Base-by-base conservation (phyloP, 2,888 invertebrate species). In the Synanthedon formicaeformis region DNA sequence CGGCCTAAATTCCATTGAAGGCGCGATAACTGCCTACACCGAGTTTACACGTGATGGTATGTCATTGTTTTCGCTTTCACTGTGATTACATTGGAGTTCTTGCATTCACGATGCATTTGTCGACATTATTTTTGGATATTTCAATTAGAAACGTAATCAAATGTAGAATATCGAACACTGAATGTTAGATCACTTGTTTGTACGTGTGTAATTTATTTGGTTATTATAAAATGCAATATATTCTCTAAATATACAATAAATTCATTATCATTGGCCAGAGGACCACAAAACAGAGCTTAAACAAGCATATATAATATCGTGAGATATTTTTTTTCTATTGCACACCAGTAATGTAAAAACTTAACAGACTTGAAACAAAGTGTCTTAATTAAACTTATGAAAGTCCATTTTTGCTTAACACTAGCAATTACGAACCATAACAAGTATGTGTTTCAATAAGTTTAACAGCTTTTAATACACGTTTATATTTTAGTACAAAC, bases 401-500 rank as follows among this genome's bases (percentile, higher is more conserved):
- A 68, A 73, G 73, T 77, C 74, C 75, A 78, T 75, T 74, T 23
- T 78, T 72, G 75, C 75, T 78, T 83, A 81, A 81, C 78, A 73
- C 67, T 65, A 71, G 60, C 70, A 66, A 64, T 64, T 62, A 69
- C 75, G 75, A 74, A 76, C 67, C 69, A 71, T 81, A 81, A 81
- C 72, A 73, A 78, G 75, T 73, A 77, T 77, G 69, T 66, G 67
- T 67, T 73, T 66, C 68, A 69, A 71, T 70, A 79, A 75, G 72
- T 73, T 77, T 82, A 83, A 82, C 80, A 74, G 82, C 83, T 81
- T 75, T 64, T 84, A 73, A 77, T 72, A 82, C 83, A 85, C 82
- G 75, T 82, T 83, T 83, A 83, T 83, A 85, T 85, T 82, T 85
- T 86, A 86, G 84, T 86, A 85, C 84, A 85, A 86, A 84, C 78